Conservation (phyloP, 2,113 vertebrate genomes). For the Amblyornis subalaris region DNA sequence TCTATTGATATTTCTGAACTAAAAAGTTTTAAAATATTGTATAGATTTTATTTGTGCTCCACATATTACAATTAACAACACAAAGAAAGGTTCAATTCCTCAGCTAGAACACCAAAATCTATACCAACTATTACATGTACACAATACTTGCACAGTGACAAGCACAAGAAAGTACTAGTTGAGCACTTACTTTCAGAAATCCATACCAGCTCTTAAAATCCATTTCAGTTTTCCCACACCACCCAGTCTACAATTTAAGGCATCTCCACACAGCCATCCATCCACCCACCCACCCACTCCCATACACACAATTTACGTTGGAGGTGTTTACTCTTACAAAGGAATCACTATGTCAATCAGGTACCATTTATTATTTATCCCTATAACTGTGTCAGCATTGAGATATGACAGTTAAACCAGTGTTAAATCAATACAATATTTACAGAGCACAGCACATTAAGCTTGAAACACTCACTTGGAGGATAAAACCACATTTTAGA, state of each 20-base stretch:
- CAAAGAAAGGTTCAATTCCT: constrained; percentile 23
- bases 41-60: constrained; percentile 66
- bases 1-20: constrained; percentile 52
- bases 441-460: constrained; percentile 86
- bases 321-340: constrained; percentile 62
- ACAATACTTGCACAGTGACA: constrained; percentile 65
- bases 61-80: constrained; percentile 53
- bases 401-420: constrained; percentile 81
- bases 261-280: constrained; percentile 69
- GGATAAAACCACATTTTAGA: constrained; percentile 80
- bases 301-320: constrained; percentile 64
- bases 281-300: constrained; percentile 4
- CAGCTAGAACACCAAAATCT: constrained; percentile 59
- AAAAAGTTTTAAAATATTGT: constrained; percentile 58
- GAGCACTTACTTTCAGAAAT: constrained; percentile 60
- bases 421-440: constrained; percentile 89
- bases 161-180: constrained; percentile 59
- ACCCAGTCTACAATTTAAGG: constrained; percentile 75
- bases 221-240: constrained; percentile 70
- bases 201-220: constrained; percentile 73
- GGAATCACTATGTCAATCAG: constrained; percentile 68
- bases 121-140: constrained; percentile 45
- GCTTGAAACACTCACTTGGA: constrained; percentile 76
- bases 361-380: constrained; percentile 76
- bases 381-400: constrained; percentile 80